Evolutionary conservation across 2,888 invertebrate genomes (phyloP), one percentile per base, ranked within the genome.

Genomic region (Pachymerium ferrugineum): DNA sequence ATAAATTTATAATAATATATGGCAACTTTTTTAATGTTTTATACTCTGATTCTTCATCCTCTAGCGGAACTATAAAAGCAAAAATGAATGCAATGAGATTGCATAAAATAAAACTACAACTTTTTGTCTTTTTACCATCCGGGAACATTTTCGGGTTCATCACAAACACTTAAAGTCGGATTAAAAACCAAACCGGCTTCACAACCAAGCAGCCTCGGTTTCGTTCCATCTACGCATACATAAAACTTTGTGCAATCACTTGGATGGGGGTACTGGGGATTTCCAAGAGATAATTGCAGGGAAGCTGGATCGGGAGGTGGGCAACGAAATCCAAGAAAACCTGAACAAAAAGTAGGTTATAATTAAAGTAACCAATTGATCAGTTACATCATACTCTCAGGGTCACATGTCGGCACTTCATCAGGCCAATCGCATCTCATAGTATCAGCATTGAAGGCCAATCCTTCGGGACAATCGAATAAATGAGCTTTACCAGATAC

Each of bases 241-340:
- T 92, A 94, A 86, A 94, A 94, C 85, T 86, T 94, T 79, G 93
- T 94, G 79, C 94, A 94, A 81, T 94, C 93, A 19, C 91, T 91
- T 14, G 91, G 89, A 82, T 94, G 94, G 0, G 93, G 88, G 81
- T 92, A 94, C 0, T 94, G 87, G 19, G 76, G 76, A 69, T 74
- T 33, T n/a, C 72, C 70, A 12, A 72, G 35, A 28, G 73, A 75
- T 1, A 69, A 47, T 31, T 75, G 22, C 10, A 75, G 68, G 3
- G 73, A 16, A 19, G 35, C 29, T 8, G 75, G 76, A n/a, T 74
- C 71, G 22, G 72, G 30, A 6, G 76, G 28, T 28, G 93, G 93
- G 80, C 93, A 94, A 14, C 86, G 86, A 85, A 93, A 94, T 10
- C 92, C 91, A 72, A 93, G 86, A 84, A 86, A 91, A 62, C 30